Evolutionary conservation across 92 coral and sea anemone species (phyloP), one percentile per base, ranked within the genome.

Genomic region (Meandrina meandrites): DNA sequence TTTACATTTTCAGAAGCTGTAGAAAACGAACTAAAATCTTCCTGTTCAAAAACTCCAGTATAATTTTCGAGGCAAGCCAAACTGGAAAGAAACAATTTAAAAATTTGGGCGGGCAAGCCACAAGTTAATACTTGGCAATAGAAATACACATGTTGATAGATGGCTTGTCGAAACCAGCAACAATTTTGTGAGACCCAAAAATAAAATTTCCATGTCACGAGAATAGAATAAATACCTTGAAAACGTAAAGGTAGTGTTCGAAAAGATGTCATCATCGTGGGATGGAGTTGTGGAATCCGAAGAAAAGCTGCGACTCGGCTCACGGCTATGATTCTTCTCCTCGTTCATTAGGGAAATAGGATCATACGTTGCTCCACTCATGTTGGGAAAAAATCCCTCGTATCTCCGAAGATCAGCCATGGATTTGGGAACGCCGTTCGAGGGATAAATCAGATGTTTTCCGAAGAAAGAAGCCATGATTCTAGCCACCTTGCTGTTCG

Each of bases 351-450:
- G 32, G 35, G 94, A 93, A 91, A 95, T 89, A 78, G 92, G 94
- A 93, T 91, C 96, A 85, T 87, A 91, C 30, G 91, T 88, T 50
- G 93, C 71, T 70, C 89, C 96, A 76, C 84, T 91, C 91, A 95
- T 87, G 89, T 85, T 91, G 32, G 98, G 96, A 42, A 95, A 95
- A 90, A 95, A 95, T 62, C 98, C 93, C 81, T 95, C 95, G 86
- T 95, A 95, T 86, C 93, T 93, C 73, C 93, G 85, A 68, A 95
- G 89, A 84, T 95, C 98, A 73, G 93, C 84, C 79, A 95, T 82
- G 62, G 98, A 79, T 42, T 93, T 74, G 28, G 90, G 92, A 13
- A 88, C 94, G 69, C 87, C 84, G 60, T 93, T 91, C 53, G 96
- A 88, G 64, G 89, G 86, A 84, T 89, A 93, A 84, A 89, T 87